A percentile compares a stretch with the other conserved stretches of the same genome.
These are phyloP conservation scores for Apomyelois bistriatella DNA, from an alignment of 2,888 invertebrate genomes.

Conservation along the genomic window DNA sequence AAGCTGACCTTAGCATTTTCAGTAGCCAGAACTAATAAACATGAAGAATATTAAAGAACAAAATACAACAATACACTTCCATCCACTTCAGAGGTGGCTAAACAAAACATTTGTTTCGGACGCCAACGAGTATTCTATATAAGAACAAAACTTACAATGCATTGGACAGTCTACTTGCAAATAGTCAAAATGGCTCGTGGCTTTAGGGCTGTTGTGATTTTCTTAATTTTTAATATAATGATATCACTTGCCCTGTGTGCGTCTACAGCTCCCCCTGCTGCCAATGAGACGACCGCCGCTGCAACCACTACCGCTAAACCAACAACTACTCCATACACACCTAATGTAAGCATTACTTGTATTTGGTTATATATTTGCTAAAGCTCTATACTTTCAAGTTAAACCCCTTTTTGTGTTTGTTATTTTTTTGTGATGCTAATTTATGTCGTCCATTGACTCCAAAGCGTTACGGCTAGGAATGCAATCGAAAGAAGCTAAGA, in stretches of 20 bases:
- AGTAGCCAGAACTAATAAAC: no score
- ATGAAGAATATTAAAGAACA: not conserved
- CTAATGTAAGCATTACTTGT: not conserved
- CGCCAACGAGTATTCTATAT: not conserved
- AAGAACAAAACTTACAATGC: not conserved
- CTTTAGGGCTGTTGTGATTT: not conserved
- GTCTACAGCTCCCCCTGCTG: not conserved
- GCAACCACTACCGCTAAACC: not conserved
- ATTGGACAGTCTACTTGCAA: not conserved
- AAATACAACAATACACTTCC: not conserved
- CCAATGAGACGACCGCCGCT: not conserved
- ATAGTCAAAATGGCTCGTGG: not conserved
- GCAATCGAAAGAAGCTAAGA: no score
- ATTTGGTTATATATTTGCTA: no score
- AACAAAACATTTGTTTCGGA: conserved; percentile 1
- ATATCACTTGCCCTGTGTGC: not conserved
- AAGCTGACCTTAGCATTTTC: no score
- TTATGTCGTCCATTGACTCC: no score
- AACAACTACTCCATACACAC: not conserved
- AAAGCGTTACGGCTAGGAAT: no score
- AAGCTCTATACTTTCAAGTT: no score
- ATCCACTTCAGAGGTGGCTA: not conserved
- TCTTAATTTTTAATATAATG: not conserved
- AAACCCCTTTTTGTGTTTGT: not conserved
- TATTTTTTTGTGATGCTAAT: no score